Percentiles rank a stretch among this genome's conserved stretches.
phyloP scores from a whole-genome alignment of 2,888 invertebrate genomes.

The Taphrorychus bicolor region DNA sequence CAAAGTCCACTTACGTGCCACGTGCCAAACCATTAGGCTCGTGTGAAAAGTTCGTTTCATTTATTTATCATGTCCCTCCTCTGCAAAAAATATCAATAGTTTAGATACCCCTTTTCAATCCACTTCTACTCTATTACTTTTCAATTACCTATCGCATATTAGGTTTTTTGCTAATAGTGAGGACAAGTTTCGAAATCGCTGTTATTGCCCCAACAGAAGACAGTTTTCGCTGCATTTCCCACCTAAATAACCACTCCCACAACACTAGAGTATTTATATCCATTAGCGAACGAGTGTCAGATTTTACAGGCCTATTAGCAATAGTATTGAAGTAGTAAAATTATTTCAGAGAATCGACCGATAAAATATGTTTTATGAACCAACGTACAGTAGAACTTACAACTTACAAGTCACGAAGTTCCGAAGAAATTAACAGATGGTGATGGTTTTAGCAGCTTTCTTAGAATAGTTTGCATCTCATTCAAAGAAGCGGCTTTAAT shows the following conservation, averaged over 20 bases:
- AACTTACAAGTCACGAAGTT: conserved; percentile 23
- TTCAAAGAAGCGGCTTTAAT: too few relatives aligned
- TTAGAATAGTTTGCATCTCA: background rate
- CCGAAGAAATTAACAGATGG: conserved; percentile 17
- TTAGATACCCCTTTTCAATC: too few relatives aligned
- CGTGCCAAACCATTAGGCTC: too few relatives aligned
- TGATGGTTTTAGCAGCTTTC: background rate
- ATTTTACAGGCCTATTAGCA: conserved; percentile 34
- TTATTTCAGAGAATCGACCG: conserved; percentile 34
- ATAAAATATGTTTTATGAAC: conserved; percentile 37
- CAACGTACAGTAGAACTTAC: conserved; percentile 25
- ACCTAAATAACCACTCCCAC: conserved; percentile 11
- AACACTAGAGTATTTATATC: conserved; percentile 22
- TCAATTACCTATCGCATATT: background rate
- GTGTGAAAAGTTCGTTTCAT: conserved; percentile 24
- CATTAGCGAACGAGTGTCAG: conserved; percentile 34
- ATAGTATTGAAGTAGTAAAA: conserved; percentile 36
- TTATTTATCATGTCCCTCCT: too few relatives aligned
- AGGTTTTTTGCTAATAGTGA: too few relatives aligned
- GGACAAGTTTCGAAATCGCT: too few relatives aligned
- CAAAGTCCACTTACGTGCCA: conserved; percentile 16
- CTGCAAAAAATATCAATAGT: too few relatives aligned
- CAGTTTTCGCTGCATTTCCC: conserved; percentile 2
- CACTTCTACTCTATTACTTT: background rate
- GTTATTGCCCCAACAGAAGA: too few relatives aligned